Base-by-base conservation (phyloP, 2,888 invertebrate genomes). In the Caenorhabditis drosophilae region DNA sequence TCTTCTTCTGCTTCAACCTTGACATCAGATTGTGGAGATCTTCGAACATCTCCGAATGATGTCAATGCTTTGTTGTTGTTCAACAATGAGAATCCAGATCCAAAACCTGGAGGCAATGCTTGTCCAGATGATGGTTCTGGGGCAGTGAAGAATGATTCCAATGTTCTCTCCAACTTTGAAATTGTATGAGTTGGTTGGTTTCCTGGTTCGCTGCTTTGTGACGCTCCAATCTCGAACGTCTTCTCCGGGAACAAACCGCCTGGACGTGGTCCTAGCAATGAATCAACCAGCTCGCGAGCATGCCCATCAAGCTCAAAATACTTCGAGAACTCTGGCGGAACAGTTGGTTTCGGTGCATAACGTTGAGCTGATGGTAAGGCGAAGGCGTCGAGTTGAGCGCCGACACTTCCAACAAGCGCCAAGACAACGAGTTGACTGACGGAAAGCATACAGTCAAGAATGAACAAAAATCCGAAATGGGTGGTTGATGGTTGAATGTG, bases 231-330 rank as follows among this genome's bases (percentile, higher is more conserved):
- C 46, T 84, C 83, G 47, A 76, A 83, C 15, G 78, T 79, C 64
- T 82, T 81, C 64, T 82, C 82, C 26, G 83, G 83, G 67, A 84
- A 81, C 46, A 79, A 73, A 38, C 82, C 82, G 20, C 82, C 82
- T 26, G 82, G 80, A n/a, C 82, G 68, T 41, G 79, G 78, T n/a
- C 82, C 83, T 31, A 83, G 72, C 45, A 83, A 53, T 7, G 76
- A 74, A 67, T 83, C 81, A 15, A 83, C 75, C 47, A 83, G 68
- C 56, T 80, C 76, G 51, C 79, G 75, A 45, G 83, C 83, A 61
- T 83, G 81, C 11, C 83, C 83, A 59, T 83, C 81, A 23, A 83
- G 67, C 41, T 83, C 83, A 61, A 83, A 83, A 59, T 74, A 83
- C 34, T 76, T 69, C 27, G 74, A 68, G 49, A 79, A 68, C 64